Evolutionary conservation across 2,888 invertebrate genomes (phyloP).

Genomic region (Eupithecia abbreviata): DNA sequence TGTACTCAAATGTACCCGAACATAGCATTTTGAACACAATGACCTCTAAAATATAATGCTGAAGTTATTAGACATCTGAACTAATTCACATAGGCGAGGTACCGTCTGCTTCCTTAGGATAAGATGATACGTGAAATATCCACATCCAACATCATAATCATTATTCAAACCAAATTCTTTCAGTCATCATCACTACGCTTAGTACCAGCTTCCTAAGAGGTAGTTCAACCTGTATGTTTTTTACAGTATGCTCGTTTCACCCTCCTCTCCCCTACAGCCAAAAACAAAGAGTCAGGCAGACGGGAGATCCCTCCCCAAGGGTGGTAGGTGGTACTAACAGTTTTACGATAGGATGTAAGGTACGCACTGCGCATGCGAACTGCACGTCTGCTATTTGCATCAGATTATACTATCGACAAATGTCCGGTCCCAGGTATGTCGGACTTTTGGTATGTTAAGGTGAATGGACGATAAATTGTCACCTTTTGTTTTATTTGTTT

Average conservation of each 20-base stretch:
- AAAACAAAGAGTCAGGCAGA: constrained; percentile 80
- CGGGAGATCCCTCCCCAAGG: constrained; percentile 49
- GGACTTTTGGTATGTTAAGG: constrained; percentile 12
- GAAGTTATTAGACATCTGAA: neutral
- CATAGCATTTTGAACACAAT: neutral
- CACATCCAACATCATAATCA: neutral
- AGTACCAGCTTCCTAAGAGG: neutral
- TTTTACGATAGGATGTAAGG: constrained; percentile 81
- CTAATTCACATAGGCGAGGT: neutral
- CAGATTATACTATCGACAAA: constrained; percentile 76
- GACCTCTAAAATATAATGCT: neutral
- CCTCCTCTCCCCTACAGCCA: constrained; percentile 56
- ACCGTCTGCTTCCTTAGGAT: rapidly evolving
- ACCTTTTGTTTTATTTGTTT: neutral
- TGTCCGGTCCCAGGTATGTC: constrained; percentile 39
- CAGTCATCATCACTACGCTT: neutral
- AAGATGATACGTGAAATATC: too few species aligned
- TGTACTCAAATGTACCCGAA: neutral
- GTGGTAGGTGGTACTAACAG: constrained; percentile 69
- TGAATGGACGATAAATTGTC: constrained; percentile 5
- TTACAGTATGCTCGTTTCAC: constrained; percentile 3
- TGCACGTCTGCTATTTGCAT: constrained; percentile 78
- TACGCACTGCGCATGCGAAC: constrained; percentile 77
- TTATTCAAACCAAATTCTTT: neutral
- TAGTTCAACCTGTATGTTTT: neutral